Base-by-base conservation (phyloP, 2,888 invertebrate genomes). In the Chrysina gloriosa region DNA sequence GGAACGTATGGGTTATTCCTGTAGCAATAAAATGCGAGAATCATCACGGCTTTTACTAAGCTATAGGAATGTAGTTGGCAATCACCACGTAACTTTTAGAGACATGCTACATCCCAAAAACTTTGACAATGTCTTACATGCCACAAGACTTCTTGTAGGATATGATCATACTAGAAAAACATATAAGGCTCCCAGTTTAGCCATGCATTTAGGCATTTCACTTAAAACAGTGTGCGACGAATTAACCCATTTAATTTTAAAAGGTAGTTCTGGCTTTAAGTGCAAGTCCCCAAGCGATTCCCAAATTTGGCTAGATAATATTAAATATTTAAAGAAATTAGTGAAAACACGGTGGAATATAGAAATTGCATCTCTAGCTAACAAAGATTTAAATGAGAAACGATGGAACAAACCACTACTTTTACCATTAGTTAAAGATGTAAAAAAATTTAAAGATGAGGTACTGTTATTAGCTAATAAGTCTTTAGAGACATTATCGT, bases 371-470 rank as follows among this genome's bases (percentile, higher is more conserved):
- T 72, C 71, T 11, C 65, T 73, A 14, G 76, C 75, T 47, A 73
- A 76, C 52, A 76, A 75, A 58, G 73, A 74, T 31, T 34, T 74
- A 34, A 71, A 72, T 42, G 73, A 75, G 69, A 75, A 75, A 54
- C 48, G 63, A 29, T 75, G 63, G 61, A n/a, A n/a, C n/a, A 71
- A 72, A 63, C 74, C 76, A 45, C 48, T 74, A n/a, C 67, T 76
- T 2, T 21, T 74, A 34, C 74, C 75, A 23, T 48, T 76, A 42
- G 72, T 73, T 7, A 71, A 54, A 31, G 76, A 76, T 31, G 69
- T 76, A 4, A 71, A 75, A 61, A 69, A 47, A 54, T 75, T 77
- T 63, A 61, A 73, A 25, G 73, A 75, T 3, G 69, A 70, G 61
- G 42, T 48, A 11, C 11, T 73, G 14, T 68, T 61, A 29, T 63